Conservation (phyloP, 2,797 vertebrate genomes). For the Decapterus maruadsi region DNA sequence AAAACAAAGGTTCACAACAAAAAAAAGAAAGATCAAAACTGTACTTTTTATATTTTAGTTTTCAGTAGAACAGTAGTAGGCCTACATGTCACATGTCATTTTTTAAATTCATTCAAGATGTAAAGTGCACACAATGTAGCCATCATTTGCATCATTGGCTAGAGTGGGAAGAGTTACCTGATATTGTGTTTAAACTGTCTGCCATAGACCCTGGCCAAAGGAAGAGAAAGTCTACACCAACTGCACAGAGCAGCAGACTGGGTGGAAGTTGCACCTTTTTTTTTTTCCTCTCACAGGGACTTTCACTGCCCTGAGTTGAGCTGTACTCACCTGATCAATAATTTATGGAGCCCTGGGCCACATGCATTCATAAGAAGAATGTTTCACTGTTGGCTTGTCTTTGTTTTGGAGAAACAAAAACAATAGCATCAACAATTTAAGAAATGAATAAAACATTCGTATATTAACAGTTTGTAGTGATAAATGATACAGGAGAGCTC, state of each 20-base stretch:
- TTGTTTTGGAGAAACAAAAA: background rate
- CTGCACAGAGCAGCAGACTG: slow-evolving; percentile 6
- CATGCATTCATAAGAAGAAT: background rate
- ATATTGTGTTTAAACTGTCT: background rate
- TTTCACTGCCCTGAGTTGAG: slow-evolving; percentile 15
- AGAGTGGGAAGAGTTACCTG: too few relatives aligned
- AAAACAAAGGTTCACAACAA: too few relatives aligned
- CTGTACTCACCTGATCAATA: slow-evolving; percentile 9
- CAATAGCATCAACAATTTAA: background rate
- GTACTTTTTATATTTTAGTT: too few relatives aligned
- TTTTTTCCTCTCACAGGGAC: slow-evolving; percentile 3
- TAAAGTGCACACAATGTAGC: too few relatives aligned
- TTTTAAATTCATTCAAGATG: too few relatives aligned
- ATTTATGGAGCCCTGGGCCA: slow-evolving; percentile 9
- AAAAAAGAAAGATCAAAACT: too few relatives aligned
- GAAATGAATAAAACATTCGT: background rate
- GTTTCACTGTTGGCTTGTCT: background rate
- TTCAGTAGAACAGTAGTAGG: too few relatives aligned
- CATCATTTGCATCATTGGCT: too few relatives aligned
- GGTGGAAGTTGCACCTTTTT: slow-evolving; percentile 19
- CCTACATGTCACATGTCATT: too few relatives aligned
- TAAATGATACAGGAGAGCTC: background rate
- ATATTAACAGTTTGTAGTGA: background rate
- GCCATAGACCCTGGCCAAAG: background rate
- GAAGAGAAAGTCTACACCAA: background rate